Base-by-base conservation (phyloP, 2,113 vertebrate species). In the Takifugu bimaculatus region DNA sequence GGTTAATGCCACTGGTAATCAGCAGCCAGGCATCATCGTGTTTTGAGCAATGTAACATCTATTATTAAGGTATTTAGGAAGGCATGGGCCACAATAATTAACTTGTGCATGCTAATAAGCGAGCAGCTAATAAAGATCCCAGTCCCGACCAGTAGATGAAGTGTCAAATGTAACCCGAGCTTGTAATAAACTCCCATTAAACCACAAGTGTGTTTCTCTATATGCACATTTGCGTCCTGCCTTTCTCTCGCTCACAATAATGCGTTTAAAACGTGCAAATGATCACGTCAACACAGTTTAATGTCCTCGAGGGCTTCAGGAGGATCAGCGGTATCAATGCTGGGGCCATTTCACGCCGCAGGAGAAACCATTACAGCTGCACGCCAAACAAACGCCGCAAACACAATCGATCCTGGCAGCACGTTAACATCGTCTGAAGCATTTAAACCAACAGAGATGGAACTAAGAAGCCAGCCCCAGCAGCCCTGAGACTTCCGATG, bases 311-410 rank as follows among this genome's bases (percentile, higher is more conserved):
- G 10, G 45, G 27, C 14, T n/a, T 56, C 29, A 1, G 58, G 69
- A 68, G 60, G 55, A 68, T 73, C 60, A n/a, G 29, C 52, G 61
- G 66, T 49, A 63, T 60, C 53, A 43, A 4, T 25, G 32, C 42
- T 39, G 9, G 11, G 9, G 7, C 35, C 53, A 12, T 55, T 50
- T 65, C 26, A 9, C 25, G 29, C 55, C 57, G 60, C 70, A 76
- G 70, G 26, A 61, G 61, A 29, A 78, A 50, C 54, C 58, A 75
- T 78, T 57, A 73, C 15, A 52, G 55, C 56, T 54, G 6, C 55
- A 60, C 52, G 45, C 35, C 9, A 39, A 32, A 59, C 50, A 57
- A 71, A 70, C 50, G 50, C 50, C 67, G 48, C 45, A 26, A 25
- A 13, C 13, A 4, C 1, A 26, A 65, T 63, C 28, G 51, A 44